Conservation (phyloP, 2,797 vertebrate genomes). For the Enteromius unitaeniatus region DNA sequence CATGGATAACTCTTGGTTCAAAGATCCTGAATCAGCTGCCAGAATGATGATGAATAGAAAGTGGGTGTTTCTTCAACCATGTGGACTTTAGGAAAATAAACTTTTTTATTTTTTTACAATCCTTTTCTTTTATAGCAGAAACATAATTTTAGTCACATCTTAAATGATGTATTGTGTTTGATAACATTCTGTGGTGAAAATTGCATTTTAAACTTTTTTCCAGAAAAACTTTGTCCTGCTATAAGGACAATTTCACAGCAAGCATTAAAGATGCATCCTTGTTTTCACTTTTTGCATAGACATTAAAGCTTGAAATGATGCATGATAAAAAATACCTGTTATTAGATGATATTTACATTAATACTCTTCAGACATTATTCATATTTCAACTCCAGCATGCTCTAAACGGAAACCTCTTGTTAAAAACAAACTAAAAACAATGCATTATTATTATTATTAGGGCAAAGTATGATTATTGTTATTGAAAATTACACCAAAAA, state of each 20-base stretch:
- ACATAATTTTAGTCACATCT: not conserved
- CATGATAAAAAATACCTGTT: not conserved
- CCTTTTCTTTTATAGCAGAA: not conserved
- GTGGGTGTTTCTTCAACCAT: not conserved
- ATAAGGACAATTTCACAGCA: not conserved
- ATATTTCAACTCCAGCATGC: not conserved
- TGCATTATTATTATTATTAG: not conserved
- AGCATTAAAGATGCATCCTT: not conserved
- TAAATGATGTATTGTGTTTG: not conserved
- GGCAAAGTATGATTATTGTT: not conserved
- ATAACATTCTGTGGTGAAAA: not conserved
- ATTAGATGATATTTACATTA: not conserved
- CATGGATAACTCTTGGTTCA: not conserved
- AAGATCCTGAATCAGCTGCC: conserved; percentile 18
- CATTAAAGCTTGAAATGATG: not conserved
- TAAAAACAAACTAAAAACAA: not conserved
- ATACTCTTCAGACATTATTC: not conserved
- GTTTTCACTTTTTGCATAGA: not conserved
- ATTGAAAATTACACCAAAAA: not conserved
- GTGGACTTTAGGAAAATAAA: not conserved
- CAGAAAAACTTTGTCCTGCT: not conserved
- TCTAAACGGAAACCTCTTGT: not conserved
- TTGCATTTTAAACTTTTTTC: not conserved
- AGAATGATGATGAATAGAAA: conserved; percentile 1
- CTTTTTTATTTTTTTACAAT: not conserved